Evolutionary conservation across 2,888 invertebrate species (phyloP).

Genomic region (Nematopogon swammerdamellus): DNA sequence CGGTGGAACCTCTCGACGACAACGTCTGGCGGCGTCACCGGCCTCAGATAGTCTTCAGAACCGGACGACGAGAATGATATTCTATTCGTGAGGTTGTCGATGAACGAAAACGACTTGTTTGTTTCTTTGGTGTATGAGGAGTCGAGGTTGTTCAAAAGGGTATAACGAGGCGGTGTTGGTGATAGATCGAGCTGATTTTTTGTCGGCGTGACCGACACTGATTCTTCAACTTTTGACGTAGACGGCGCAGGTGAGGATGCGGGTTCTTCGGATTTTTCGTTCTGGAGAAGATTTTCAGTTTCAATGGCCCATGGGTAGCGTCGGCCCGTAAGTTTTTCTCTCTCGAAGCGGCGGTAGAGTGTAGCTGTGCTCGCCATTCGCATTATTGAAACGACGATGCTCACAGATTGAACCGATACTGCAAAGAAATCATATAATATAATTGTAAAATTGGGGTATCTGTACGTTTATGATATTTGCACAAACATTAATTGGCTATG

Average conservation of each 20-base stretch:
- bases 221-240: neutral
- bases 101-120: conserved; percentile 1
- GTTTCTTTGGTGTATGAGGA: neutral
- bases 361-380: conserved; percentile 69
- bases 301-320: conserved; percentile 67
- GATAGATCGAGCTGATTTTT: neutral
- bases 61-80: conserved; percentile 22
- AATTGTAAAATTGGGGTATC: too few species aligned
- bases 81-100: conserved; percentile 15
- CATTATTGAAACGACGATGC: conserved; percentile 63
- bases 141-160: neutral
- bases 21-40: conserved; percentile 5
- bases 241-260: neutral
- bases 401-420: conserved; percentile 66
- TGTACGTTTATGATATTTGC: too few species aligned
- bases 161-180: neutral
- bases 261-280: conserved; percentile 26
- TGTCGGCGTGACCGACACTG: too few species aligned
- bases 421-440: conserved; percentile 17
- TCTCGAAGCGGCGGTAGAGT: conserved; percentile 72
- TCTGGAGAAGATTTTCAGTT: conserved; percentile 14
- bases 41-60: conserved; percentile 23
- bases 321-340: conserved; percentile 69
- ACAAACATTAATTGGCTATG: too few species aligned
- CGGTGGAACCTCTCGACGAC: conserved; percentile 14